Percentiles rank a stretch among this genome's conserved stretches.
phyloP scores from a whole-genome alignment of 2,113 vertebrate genomes.

The Anolis carolinensis region DNA sequence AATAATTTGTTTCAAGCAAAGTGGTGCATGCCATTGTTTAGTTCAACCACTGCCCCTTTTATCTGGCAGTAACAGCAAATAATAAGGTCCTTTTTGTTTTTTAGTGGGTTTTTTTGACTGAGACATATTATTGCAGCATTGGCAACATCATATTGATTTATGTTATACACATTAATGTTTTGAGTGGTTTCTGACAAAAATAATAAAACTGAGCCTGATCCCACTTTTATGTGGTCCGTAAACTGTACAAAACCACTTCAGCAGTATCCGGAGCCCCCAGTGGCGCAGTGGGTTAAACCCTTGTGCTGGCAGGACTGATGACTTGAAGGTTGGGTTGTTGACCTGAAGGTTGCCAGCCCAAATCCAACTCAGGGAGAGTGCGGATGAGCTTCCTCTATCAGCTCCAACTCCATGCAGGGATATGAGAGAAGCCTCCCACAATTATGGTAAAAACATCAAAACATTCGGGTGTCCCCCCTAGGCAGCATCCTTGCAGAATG shows the following conservation, averaged over 20 bases:
- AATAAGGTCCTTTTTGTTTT: background rate
- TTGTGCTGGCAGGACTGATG: no score
- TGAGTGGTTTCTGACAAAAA: background rate
- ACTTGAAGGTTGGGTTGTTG: no score
- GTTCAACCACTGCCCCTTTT: fast-evolving
- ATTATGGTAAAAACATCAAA: no score
- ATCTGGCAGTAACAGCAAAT: background rate
- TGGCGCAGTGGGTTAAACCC: no score
- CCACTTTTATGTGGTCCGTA: fast-evolving
- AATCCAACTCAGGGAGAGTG: no score
- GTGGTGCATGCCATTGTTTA: fast-evolving
- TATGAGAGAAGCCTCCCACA: no score
- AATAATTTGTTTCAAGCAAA: constrained; percentile 17
- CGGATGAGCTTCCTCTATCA: no score
- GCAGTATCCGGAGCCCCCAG: no score
- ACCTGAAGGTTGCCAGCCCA: no score
- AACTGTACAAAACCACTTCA: background rate
- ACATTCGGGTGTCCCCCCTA: no score
- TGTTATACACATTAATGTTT: background rate
- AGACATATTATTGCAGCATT: background rate
- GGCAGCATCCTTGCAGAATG: no score
- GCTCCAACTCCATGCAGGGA: no score
- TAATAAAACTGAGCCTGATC: background rate
- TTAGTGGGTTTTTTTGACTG: constrained; percentile 14
- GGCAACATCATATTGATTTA: background rate